Percentiles rank a stretch among this genome's conserved stretches.
phyloP scores from a whole-genome alignment of 2,797 vertebrate species.

The Dendrocincla fuliginosa region DNA sequence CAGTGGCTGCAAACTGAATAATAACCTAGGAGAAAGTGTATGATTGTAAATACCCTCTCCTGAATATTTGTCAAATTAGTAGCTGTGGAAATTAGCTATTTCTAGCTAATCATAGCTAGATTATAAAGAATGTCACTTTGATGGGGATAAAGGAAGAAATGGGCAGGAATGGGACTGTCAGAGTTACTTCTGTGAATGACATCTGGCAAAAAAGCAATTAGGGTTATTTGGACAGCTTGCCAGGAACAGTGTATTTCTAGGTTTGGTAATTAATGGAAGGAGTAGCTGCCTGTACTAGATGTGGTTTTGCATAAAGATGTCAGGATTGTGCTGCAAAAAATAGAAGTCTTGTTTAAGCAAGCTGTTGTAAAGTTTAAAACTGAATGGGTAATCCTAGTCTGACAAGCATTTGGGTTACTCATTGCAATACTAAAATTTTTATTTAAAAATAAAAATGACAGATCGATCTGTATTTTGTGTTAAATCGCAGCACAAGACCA shows the following conservation, averaged over 20 bases:
- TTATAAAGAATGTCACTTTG: neutral
- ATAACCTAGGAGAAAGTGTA: neutral
- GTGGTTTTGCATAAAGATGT: neutral
- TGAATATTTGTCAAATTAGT: neutral
- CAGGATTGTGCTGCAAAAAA: neutral
- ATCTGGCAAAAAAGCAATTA: conserved; percentile 8
- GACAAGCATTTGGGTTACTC: neutral
- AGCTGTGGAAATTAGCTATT: conserved; percentile 6
- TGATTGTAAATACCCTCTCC: neutral
- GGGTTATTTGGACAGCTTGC: conserved; percentile 2
- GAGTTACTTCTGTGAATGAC: neutral
- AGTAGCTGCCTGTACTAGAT: neutral
- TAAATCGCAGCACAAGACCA: neutral
- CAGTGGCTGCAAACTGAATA: neutral
- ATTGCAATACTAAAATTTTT: neutral
- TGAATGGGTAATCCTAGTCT: neutral
- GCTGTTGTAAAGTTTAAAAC: neutral
- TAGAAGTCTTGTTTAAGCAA: neutral
- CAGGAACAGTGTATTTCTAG: neutral
- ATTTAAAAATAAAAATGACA: neutral
- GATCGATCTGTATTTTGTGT: neutral
- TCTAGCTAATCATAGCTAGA: conserved; percentile 26
- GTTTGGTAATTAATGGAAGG: neutral
- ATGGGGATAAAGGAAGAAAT: conserved; percentile 7
- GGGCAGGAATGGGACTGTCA: neutral